Evolutionary conservation across 1,140 invertebrate species (phyloP), one percentile per base, ranked within the genome.

Genomic region (Hypothenemus hampei): DNA sequence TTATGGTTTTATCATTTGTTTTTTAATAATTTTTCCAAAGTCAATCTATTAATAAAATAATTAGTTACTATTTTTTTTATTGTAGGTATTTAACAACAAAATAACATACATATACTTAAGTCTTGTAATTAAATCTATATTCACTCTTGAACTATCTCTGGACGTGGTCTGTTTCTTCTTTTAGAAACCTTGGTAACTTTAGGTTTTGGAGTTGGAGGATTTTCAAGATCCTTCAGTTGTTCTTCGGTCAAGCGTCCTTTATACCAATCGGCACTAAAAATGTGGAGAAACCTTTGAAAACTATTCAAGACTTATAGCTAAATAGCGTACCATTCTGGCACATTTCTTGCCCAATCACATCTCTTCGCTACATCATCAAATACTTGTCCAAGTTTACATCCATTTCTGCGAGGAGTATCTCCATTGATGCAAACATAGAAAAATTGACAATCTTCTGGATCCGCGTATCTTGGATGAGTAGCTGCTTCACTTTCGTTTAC

Each of bases 361-460:
- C 78, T 81, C 58, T 88, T 86, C 35, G 78, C 82, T 3, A 78
- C 77, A 31, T 93, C 91, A 65, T 94, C 91, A 72, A 93, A 95
- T 6, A 89, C 92, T 67, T 90, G 89, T n/a, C 91, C 91, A 21
- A 87, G 75, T 69, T 89, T 89, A 73, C 92, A 95, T 1, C 91
- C 90, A 54, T 83, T 89, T 18, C 88, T 76, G 37, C 90, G 76
- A 0, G 91, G 90, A 15, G 82, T 79, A 63, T 88, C 81, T 1
- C 89, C 89, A 63, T 92, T 91, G 40, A 93, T 86, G 69, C 91
- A 93, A 1, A 94, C 89, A 70, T 91, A 94, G 74, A 93, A 93
- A 74, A 81, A 93, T 69, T 93, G 89, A 61, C 91, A 95, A 67
- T 95, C 90, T 31, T 89, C 86, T n/a, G 84, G 82, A 69, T 93